Percentiles rank a stretch among this genome's conserved stretches.
These are phyloP conservation scores for Philantomba maxwellii DNA, from an alignment of 2,113 vertebrate species.

Conservation along the genomic window DNA sequence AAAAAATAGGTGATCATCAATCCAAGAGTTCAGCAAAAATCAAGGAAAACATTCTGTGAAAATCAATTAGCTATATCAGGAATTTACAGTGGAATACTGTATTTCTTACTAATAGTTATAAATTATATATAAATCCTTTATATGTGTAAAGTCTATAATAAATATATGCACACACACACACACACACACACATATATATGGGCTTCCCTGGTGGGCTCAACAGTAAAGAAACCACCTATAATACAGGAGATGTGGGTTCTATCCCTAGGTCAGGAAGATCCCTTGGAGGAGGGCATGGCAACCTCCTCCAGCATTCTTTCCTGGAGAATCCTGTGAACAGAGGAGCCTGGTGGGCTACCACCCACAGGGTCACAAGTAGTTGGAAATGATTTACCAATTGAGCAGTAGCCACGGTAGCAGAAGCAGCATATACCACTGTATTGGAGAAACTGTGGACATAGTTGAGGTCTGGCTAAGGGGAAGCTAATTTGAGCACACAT, in stretches of 20 bases:
- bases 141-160: background rate
- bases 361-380: background rate
- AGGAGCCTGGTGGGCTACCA: background rate
- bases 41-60: background rate
- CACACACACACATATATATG: background rate
- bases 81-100: background rate
- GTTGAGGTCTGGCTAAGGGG: background rate
- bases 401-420: background rate
- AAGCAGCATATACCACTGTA: background rate
- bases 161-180: background rate
- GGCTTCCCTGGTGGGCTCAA: background rate
- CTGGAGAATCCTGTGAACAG: background rate
- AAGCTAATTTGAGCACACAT: background rate
- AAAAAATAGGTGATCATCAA: background rate
- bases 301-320: background rate
- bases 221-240: background rate
- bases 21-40: background rate
- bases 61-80: background rate
- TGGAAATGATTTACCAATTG: background rate
- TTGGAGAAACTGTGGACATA: background rate
- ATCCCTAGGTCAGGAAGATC: background rate
- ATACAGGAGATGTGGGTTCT: background rate
- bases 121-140: background rate
- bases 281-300: background rate
- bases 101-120: background rate